Conservation (phyloP, 37 sponge, comb jelly and placozoan genomes). For the Spongia lamella region DNA sequence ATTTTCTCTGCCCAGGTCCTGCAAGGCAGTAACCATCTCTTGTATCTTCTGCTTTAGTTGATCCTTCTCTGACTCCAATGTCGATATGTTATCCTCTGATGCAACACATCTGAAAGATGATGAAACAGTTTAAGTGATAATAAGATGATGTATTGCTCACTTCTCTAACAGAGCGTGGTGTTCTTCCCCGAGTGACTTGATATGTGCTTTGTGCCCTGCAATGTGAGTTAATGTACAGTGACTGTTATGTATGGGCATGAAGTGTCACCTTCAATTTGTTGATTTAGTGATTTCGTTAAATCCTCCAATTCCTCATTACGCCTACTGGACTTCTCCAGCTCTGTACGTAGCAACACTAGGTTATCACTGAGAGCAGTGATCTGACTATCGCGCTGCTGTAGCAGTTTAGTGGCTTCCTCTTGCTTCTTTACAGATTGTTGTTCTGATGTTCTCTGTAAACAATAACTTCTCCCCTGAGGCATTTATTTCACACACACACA, state of each 20-base stretch:
- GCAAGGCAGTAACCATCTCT: constrained; percentile 3
- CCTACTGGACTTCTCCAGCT: constrained; percentile 44
- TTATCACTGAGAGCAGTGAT: constrained; percentile 51
- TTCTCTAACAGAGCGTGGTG: constrained; percentile 56
- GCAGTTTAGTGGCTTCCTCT: too few relatives aligned
- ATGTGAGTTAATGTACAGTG: too few relatives aligned
- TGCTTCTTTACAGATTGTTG: too few relatives aligned
- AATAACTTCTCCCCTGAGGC: too few relatives aligned
- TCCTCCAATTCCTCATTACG: constrained; percentile 26
- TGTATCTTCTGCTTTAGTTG: constrained; percentile 13
- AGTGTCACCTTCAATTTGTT: too few relatives aligned
- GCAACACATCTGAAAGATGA: constrained; percentile 9
- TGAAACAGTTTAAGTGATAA: neutral
- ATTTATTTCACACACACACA: too few relatives aligned
- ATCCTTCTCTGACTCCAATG: constrained; percentile 19
- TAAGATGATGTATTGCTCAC: constrained; percentile 22
- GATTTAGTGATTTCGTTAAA: too few relatives aligned
- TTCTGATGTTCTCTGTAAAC: too few relatives aligned
- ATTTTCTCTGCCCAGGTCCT: constrained; percentile 60
- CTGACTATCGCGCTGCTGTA: constrained; percentile 38
- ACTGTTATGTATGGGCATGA: too few relatives aligned
- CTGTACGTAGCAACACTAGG: constrained; percentile 53
- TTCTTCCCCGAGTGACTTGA: constrained; percentile 57
- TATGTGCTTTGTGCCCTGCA: constrained; percentile 41
- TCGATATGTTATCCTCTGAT: constrained; percentile 7